A percentile compares a stretch with the other conserved stretches of the same genome.
Conservation (phyloP, 2,797 vertebrate species). For the Poecilia gillii region DNA sequence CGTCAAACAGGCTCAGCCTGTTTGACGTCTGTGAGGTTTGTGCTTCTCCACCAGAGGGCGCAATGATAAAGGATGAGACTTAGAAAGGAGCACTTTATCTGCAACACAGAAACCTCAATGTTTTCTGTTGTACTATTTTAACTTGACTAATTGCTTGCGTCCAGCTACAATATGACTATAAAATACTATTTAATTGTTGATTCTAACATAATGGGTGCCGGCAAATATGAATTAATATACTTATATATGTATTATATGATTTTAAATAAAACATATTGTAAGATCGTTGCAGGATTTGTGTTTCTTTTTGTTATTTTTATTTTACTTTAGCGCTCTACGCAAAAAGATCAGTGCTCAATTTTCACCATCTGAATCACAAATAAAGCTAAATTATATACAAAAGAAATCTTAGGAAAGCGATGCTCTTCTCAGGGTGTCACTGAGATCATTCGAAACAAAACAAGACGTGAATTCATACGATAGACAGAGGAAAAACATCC, state of each 20-base stretch:
- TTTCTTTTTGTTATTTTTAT: not conserved
- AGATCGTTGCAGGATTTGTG: not conserved
- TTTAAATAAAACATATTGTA: not conserved
- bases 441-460: constrained; percentile 15
- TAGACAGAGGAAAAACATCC: constrained; percentile 11
- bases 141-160: not conserved
- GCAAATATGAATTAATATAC: not conserved
- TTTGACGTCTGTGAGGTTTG: constrained; percentile 2
- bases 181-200: not conserved
- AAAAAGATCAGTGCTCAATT: not conserved
- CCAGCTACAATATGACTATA: not conserved
- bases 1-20: too few relatives aligned
- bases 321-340: not conserved
- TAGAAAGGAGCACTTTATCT: not conserved
- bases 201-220: not conserved
- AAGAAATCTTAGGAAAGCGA: not conserved
- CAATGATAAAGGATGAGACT: constrained; percentile 9
- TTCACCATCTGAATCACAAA: constrained; percentile 1
- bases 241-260: not conserved
- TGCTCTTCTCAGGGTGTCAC: not conserved
- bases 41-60: constrained; percentile 52
- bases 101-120: not conserved
- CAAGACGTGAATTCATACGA: constrained; percentile 16
- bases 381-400: not conserved
- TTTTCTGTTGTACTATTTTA: not conserved